Conservation (phyloP, 2,797 vertebrate species). For the Squalus acanthias region DNA sequence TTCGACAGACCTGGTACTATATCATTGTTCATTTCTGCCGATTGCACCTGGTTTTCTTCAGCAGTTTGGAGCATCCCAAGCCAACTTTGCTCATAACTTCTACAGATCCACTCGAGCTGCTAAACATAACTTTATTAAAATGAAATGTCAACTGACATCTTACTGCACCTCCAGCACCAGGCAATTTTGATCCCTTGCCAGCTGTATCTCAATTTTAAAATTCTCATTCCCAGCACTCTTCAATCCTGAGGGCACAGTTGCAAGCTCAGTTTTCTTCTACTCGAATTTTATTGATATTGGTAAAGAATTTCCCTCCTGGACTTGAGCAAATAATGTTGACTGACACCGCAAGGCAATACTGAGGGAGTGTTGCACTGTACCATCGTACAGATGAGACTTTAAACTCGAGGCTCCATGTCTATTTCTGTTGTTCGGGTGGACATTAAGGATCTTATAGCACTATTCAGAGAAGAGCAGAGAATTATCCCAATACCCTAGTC, state of each 20-base stretch:
- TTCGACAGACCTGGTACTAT: neutral
- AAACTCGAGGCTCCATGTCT: neutral
- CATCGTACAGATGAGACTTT: neutral
- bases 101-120: neutral
- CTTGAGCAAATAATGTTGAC: neutral
- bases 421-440: neutral
- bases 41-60: neutral
- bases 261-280: neutral
- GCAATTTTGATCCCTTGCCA: neutral
- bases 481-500: neutral
- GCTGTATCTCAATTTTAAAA: neutral
- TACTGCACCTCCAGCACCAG: slow-evolving; percentile 17
- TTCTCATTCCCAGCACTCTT: neutral
- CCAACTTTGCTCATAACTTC: neutral
- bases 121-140: neutral
- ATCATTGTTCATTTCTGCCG: neutral
- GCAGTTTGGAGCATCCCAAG: neutral
- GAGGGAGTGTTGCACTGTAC: neutral
- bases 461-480: neutral
- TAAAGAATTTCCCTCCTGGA: slow-evolving; percentile 1
- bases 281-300: neutral
- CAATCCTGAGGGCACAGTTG: neutral
- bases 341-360: neutral
- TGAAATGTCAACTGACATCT: neutral
- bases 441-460: neutral